A percentile compares a stretch with the other conserved stretches of the same genome.
Evolutionary conservation across 1,140 invertebrate genomes (phyloP).

Genomic region (Bombus vancouverensis): DNA sequence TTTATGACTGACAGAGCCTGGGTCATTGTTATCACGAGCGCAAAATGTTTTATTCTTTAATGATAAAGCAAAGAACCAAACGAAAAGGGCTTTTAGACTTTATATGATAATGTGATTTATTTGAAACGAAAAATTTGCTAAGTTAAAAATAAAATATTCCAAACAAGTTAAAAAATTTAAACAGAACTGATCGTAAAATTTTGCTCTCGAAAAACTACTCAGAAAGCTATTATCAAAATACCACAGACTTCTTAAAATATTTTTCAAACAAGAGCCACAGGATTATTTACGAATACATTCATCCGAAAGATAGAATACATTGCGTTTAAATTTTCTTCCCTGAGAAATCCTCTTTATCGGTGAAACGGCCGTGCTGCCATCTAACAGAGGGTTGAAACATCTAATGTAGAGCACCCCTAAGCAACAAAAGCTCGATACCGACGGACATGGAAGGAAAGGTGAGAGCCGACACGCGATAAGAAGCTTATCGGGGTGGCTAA

Average conservation of each 20-base stretch:
- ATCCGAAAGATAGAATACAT: too few relatives aligned
- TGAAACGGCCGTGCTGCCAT: constrained; percentile 37
- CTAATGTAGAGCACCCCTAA: constrained; percentile 21
- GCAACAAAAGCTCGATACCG: constrained; percentile 40
- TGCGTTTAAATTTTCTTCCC: not conserved
- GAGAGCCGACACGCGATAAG: constrained; percentile 34
- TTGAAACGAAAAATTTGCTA: too few relatives aligned
- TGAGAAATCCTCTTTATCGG: constrained; percentile 19
- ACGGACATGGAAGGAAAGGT: not conserved
- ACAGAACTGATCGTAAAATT: too few relatives aligned
- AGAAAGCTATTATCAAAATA: too few relatives aligned
- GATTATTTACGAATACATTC: too few relatives aligned
- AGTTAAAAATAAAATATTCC: not conserved
- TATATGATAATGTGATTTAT: too few relatives aligned
- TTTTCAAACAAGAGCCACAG: not conserved
- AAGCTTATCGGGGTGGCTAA: not conserved
- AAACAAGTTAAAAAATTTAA: too few relatives aligned
- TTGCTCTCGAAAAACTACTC: too few relatives aligned
- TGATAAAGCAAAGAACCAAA: not conserved
- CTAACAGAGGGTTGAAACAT: constrained; percentile 52
- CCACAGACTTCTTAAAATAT: not conserved
- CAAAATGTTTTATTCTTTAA: too few relatives aligned
- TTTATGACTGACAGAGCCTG: too few relatives aligned
- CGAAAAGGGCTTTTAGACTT: too few relatives aligned
- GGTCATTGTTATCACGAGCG: too few relatives aligned